A percentile compares a stretch with the other conserved stretches of the same genome.
Evolutionary conservation across 1,140 invertebrate genomes (phyloP).

Genomic region (Trichonephila clavipes): DNA sequence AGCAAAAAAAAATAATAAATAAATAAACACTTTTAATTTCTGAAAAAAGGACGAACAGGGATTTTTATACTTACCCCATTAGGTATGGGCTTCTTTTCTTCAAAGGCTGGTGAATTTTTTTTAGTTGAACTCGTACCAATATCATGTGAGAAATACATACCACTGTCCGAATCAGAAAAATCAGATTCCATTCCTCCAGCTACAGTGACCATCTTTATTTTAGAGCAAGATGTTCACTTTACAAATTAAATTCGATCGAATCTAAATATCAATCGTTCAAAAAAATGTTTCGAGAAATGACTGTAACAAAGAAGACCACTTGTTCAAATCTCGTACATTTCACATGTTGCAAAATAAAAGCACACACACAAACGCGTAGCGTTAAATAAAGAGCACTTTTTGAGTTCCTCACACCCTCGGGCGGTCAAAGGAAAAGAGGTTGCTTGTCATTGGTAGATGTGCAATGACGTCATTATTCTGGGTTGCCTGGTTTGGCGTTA

Average conservation of each 20-base stretch:
- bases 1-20: too few species aligned
- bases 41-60: too few species aligned
- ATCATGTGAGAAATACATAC: neutral
- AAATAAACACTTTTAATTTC: too few species aligned
- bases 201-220: neutral
- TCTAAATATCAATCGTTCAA: neutral
- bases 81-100: neutral
- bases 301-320: neutral
- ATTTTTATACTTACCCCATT: neutral
- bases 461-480: too few species aligned
- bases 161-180: neutral
- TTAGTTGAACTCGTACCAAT: neutral
- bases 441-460: too few species aligned
- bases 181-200: slow-evolving; percentile 46
- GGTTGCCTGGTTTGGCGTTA: too few species aligned
- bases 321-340: neutral
- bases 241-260: neutral
- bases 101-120: neutral
- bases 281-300: neutral
- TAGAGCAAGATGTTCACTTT: neutral
- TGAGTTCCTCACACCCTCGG: too few species aligned
- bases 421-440: too few species aligned
- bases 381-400: too few species aligned
- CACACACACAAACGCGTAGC: too few species aligned
- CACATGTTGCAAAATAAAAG: too few species aligned